Evolutionary conservation across 2,888 invertebrate genomes (phyloP).

Genomic region (Teleiodes luculella): DNA sequence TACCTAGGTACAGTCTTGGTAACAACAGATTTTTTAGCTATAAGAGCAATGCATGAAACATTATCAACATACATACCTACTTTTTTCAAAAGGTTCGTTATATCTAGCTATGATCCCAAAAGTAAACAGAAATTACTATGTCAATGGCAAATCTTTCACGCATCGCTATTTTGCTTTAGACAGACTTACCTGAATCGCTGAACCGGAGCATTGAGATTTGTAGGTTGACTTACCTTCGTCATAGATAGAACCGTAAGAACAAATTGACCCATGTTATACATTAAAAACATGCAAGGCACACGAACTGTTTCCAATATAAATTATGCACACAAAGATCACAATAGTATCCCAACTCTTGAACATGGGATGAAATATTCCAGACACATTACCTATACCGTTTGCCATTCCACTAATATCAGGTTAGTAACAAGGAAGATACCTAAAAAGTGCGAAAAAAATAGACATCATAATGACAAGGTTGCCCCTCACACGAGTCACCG

Average conservation of each 20-base stretch:
- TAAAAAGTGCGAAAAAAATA: conserved; percentile 33
- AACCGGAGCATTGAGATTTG: not conserved
- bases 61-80: no score
- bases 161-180: not conserved
- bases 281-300: no score
- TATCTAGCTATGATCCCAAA: not conserved
- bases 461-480: conserved; percentile 44
- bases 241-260: not conserved
- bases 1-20: no score
- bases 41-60: no score
- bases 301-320: not conserved
- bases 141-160: conserved; percentile 19
- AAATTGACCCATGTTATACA: not conserved
- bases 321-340: not conserved
- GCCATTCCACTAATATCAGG: conserved; percentile 22
- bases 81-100: not conserved
- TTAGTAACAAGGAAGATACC: conserved; percentile 34
- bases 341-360: not conserved
- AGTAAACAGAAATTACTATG: not conserved
- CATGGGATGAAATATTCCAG: not conserved
- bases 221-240: conserved; percentile 9
- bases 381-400: not conserved
- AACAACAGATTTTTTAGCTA: no score
- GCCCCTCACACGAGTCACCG: conserved; percentile 46
- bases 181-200: conserved; percentile 12